These are phyloP conservation scores for Mactra quadrangularis DNA, from an alignment of 1,140 invertebrate genomes.

Conservation along the genomic window DNA sequence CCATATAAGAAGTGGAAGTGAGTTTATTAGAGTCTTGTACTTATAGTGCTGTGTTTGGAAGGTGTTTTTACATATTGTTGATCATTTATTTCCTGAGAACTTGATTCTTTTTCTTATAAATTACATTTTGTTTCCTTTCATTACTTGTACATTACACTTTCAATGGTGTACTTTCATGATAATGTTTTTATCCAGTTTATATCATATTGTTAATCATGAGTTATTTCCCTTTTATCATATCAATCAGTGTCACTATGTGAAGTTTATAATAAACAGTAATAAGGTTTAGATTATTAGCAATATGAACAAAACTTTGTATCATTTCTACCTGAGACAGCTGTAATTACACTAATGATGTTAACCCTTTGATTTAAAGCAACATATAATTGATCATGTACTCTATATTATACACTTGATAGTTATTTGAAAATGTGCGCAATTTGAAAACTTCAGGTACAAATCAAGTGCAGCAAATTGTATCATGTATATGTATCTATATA, in stretches of 20 bases:
- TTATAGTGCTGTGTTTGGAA: background rate
- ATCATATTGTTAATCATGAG: too few species aligned
- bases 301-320: background rate
- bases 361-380: too few species aligned
- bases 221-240: too few species aligned
- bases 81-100: background rate
- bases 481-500: background rate
- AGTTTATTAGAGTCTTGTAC: background rate
- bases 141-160: too few species aligned
- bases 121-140: background rate
- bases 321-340: background rate
- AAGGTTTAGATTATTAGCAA: background rate
- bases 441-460: conserved; percentile 36
- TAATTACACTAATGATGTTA: too few species aligned
- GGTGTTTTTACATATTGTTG: background rate
- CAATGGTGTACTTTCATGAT: too few species aligned
- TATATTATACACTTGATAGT: too few species aligned
- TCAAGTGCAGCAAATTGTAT: conserved; percentile 33
- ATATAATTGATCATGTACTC: too few species aligned
- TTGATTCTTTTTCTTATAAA: background rate
- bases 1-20: background rate
- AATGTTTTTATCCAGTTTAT: too few species aligned
- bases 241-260: too few species aligned
- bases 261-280: too few species aligned
- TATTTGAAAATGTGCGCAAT: background rate